Percentiles rank a stretch among this genome's conserved stretches.
phyloP scores from a whole-genome alignment of 2,797 vertebrate species.

The Lateolabrax maculatus region DNA sequence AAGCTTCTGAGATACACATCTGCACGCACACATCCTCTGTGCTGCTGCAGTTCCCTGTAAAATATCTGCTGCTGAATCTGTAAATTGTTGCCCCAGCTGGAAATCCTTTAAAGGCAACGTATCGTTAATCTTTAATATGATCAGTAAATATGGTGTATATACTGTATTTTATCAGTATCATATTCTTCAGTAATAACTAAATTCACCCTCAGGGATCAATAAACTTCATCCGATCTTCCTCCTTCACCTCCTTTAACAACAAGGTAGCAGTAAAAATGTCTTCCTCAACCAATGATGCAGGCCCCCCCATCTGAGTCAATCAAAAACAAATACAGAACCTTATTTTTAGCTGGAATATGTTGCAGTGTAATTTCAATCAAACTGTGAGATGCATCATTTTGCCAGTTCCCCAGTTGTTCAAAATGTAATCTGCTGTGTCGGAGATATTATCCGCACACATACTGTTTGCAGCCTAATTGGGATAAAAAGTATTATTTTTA shows the following conservation, averaged over 20 bases:
- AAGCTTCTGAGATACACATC: conserved; percentile 23
- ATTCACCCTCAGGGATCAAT: conserved; percentile 42
- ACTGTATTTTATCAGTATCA: conserved; percentile 43
- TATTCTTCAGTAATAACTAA: conserved; percentile 49
- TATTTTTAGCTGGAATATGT: neutral
- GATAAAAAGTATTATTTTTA: conserved; percentile 6
- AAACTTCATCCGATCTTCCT: conserved; percentile 41
- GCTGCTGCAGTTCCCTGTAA: conserved; percentile 25
- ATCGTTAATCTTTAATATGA: conserved; percentile 54
- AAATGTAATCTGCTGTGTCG: conserved; percentile 9
- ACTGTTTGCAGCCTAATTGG: neutral
- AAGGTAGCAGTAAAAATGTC: conserved; percentile 28
- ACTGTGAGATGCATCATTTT: neutral
- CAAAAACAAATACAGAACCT: neutral
- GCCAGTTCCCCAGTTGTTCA: conserved; percentile 1
- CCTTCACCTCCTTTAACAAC: conserved; percentile 17
- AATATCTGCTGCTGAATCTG: conserved; percentile 41
- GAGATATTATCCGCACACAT: conserved; percentile 5
- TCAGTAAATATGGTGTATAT: conserved; percentile 47
- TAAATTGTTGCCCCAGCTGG: conserved; percentile 23
- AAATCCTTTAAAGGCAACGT: conserved; percentile 28
- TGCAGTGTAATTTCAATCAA: neutral
- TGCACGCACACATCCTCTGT: conserved; percentile 9
- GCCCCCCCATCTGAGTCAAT: conserved; percentile 1
- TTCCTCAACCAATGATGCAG: neutral